Base-by-base conservation (phyloP, 2,113 vertebrate genomes). In the Catharus bicknelli region DNA sequence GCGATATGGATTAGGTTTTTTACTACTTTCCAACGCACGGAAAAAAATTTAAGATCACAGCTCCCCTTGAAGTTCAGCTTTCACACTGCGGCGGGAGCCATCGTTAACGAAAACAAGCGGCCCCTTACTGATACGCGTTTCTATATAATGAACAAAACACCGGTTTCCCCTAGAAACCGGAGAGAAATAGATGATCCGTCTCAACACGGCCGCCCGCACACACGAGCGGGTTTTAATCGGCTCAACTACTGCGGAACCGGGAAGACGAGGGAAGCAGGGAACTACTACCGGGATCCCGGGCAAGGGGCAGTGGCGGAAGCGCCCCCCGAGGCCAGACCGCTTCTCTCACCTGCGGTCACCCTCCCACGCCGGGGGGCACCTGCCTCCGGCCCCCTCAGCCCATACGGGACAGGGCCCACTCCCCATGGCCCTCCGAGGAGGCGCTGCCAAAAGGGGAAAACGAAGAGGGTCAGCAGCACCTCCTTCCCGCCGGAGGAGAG, bases 211-310 rank as follows among this genome's bases (percentile, higher is more conserved):
- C 40, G 43, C 82, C 21, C 77, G 69, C 86, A 83, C 61, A 70
- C 45, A 42, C 16, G 17, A 70, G 67, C 40, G 25, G 48, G 51
- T 50, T 76, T 88, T 66, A 74, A 88, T 58, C 82, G 78, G 75
- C 88, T 94, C 69, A 82, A 43, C 57, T 14, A 58, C 64, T 53
- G 75, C 67, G 63, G 92, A 93, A 90, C 67, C 18, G n/a, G 42
- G 86, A 77, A 85, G 83, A 63, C 7, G 36, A 54, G 84, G 72
- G 78, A 59, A 88, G 90, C 88, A 88, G 92, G 93, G 91, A 96
- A 93, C 88, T 54, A 88, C 93, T 40, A 23, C 82, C 36, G 23
- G 74, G 58, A 67, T 59, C 50, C 30, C 53, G 43, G 30, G 55
- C 45, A 12, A 43, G 53, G 23, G 57, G 48, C 67, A 5, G 23